Conservation (phyloP, 2,888 invertebrate genomes). For the Eilema griseolum region DNA sequence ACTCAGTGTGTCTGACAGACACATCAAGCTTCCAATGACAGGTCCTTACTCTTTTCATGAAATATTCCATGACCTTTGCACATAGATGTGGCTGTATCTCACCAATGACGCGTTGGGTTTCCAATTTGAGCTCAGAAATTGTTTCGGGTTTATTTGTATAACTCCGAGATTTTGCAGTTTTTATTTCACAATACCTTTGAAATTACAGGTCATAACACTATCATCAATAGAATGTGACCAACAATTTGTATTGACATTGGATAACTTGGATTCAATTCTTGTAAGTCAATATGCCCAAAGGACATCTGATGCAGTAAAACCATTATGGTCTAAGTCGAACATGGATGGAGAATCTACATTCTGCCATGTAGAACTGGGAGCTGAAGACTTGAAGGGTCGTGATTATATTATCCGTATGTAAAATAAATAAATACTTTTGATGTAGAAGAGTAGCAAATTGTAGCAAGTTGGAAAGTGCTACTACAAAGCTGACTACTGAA, state of each 20-base stretch:
- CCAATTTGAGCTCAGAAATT: too few species aligned
- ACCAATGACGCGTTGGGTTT: too few species aligned
- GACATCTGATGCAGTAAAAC: not conserved
- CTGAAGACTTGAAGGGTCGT: not conserved
- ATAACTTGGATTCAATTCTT: slow-evolving; percentile 23
- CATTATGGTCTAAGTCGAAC: slow-evolving; percentile 27
- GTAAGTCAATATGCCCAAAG: slow-evolving; percentile 18
- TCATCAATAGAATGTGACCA: not conserved
- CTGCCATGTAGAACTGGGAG: slow-evolving; percentile 17
- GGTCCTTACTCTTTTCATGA: too few species aligned
- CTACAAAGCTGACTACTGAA: too few species aligned
- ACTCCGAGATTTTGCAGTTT: not conserved
- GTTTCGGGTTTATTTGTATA: too few species aligned
- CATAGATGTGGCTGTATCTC: too few species aligned
- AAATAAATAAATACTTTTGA: too few species aligned
- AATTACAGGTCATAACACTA: slow-evolving; percentile 14
- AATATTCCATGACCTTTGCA: too few species aligned
- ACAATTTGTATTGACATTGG: slow-evolving; percentile 21
- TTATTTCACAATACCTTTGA: not conserved
- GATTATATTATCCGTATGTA: slow-evolving; percentile 28
- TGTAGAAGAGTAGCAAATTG: too few species aligned
- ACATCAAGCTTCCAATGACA: too few species aligned
- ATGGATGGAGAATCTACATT: slow-evolving; percentile 24
- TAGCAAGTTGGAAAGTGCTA: too few species aligned
- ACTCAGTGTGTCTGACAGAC: too few species aligned